These are phyloP conservation scores for Panagrolaimus sp. DNA, from an alignment of 1,140 invertebrate genomes.

Conservation along the genomic window DNA sequence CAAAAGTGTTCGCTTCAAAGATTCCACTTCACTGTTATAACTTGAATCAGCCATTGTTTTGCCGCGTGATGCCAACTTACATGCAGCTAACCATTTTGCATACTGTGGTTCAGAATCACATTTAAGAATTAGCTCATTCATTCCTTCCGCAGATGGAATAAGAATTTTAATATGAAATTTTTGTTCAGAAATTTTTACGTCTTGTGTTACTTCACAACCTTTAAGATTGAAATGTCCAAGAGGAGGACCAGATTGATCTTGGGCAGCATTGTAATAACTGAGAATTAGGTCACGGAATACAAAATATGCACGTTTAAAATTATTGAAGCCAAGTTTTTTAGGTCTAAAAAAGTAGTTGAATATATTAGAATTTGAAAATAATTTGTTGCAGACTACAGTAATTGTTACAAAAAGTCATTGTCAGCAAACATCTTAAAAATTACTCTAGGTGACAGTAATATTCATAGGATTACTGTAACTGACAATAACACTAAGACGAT, in stretches of 20 bases:
- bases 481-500: too few species aligned
- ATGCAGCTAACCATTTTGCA: constrained; percentile 96
- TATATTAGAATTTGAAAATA: constrained; percentile 10
- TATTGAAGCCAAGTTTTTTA: constrained; percentile 83
- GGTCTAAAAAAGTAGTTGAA: constrained; percentile 71
- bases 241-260: constrained; percentile 65
- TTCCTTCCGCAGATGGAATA: constrained; percentile 82
- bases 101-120: constrained; percentile 94
- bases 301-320: constrained; percentile 84
- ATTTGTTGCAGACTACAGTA: too few species aligned
- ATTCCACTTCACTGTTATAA: constrained; percentile 83
- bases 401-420: too few species aligned
- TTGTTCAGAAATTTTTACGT: constrained; percentile 82
- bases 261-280: constrained; percentile 73
- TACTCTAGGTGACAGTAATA: too few species aligned
- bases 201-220: constrained; percentile 90
- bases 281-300: constrained; percentile 80
- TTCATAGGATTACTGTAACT: too few species aligned
- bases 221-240: constrained; percentile 57
- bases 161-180: constrained; percentile 92
- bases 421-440: too few species aligned
- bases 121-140: constrained; percentile 87
- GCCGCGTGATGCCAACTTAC: constrained; percentile 85
- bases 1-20: constrained; percentile 78
- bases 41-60: constrained; percentile 83